These are phyloP conservation scores for Villa cingulata DNA, from an alignment of 2,888 invertebrate genomes.

Conservation along the genomic window DNA sequence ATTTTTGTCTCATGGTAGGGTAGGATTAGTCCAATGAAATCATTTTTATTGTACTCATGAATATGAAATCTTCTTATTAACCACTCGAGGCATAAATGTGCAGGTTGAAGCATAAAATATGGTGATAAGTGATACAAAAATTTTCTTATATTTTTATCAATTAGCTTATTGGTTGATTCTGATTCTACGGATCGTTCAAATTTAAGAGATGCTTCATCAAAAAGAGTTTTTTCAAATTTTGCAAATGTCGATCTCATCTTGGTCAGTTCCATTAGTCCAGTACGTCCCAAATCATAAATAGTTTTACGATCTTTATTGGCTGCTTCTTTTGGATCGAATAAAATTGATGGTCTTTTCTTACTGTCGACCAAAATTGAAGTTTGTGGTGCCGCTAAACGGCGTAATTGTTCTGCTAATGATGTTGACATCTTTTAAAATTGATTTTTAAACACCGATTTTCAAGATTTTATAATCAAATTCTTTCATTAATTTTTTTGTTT, in stretches of 20 bases:
- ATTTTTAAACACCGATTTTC: too few species aligned
- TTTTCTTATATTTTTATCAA: conserved; percentile 60
- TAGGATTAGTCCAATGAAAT: conserved; percentile 63
- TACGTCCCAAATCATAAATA: conserved; percentile 73
- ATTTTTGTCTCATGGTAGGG: conserved; percentile 89
- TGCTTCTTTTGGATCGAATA: conserved; percentile 84
- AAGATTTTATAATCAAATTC: too few species aligned
- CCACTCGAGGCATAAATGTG: conserved; percentile 91
- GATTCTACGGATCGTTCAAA: conserved; percentile 71
- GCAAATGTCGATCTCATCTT: conserved; percentile 57
- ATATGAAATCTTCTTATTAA: conserved; percentile 78
- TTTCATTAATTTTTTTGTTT: too few species aligned
- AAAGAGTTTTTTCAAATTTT: conserved; percentile 62
- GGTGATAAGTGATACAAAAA: conserved; percentile 76
- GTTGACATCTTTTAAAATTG: conserved; percentile 50
- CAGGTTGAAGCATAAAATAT: conserved; percentile 67
- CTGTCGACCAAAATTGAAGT: conserved; percentile 50
- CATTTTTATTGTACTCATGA: conserved; percentile 75
- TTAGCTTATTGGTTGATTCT: conserved; percentile 55
- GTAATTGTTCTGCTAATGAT: conserved; percentile 65
- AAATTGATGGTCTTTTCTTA: conserved; percentile 62
- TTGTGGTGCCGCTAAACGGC: conserved; percentile 62
- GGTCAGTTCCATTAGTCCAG: conserved; percentile 72
- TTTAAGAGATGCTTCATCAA: conserved; percentile 58
- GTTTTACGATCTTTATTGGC: conserved; percentile 71